A percentile compares a stretch with the other conserved stretches of the same genome.
phyloP scores from a whole-genome alignment of 2,797 vertebrate species.

The Anniella stebbinsi region DNA sequence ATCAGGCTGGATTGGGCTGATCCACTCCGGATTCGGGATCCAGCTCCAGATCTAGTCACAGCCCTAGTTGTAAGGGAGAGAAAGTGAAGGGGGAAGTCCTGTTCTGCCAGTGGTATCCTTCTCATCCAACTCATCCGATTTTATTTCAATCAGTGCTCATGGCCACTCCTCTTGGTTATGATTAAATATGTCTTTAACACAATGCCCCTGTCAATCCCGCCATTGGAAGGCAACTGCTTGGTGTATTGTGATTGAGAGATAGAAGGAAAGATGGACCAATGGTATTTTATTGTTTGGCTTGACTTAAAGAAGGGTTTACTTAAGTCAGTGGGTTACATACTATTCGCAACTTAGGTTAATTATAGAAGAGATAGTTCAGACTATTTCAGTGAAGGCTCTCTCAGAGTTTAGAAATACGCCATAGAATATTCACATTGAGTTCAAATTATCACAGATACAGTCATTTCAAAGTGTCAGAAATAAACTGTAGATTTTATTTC shows the following conservation, averaged over 20 bases:
- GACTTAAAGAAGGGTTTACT: background rate
- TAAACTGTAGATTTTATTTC: background rate
- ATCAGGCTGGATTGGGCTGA: no score
- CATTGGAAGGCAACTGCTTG: background rate
- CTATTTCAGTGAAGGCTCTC: background rate
- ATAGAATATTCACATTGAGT: background rate
- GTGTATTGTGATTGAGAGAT: background rate
- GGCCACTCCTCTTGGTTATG: background rate
- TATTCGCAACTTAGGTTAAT: constrained; percentile 18
- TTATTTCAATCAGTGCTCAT: constrained; percentile 11
- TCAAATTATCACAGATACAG: background rate
- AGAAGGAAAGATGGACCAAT: background rate
- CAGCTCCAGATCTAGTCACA: no score
- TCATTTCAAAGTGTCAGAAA: background rate
- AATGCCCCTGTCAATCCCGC: background rate
- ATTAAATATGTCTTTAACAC: constrained; percentile 12
- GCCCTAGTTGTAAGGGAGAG: no score
- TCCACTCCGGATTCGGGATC: no score
- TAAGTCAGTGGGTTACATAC: background rate
- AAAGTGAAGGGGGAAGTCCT: no score
- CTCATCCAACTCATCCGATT: background rate
- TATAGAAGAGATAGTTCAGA: background rate
- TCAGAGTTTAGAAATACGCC: background rate
- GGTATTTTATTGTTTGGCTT: constrained; percentile 5
- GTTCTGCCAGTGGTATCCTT: no score